Conservation (phyloP, 2,888 invertebrate genomes). For the Nymphalis polychloros region DNA sequence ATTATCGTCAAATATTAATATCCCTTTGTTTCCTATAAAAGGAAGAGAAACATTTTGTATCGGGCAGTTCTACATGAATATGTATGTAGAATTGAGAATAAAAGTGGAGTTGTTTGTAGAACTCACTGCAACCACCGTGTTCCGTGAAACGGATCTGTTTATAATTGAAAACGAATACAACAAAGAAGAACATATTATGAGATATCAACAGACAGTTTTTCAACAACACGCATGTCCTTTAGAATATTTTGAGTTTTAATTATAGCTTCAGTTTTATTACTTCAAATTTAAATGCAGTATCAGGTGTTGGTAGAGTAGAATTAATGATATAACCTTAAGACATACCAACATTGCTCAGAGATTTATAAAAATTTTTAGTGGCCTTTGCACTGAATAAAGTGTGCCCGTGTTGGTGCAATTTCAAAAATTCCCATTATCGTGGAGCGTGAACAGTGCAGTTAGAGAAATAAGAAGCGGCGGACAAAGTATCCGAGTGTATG, state of each 20-base stretch:
- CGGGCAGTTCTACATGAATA: constrained; percentile 12
- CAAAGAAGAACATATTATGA: neutral
- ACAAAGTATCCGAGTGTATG: constrained; percentile 54
- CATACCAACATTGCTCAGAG: constrained; percentile 53
- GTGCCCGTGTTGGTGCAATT: constrained; percentile 78
- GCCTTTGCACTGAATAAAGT: constrained; percentile 55
- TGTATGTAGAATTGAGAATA: constrained; percentile 18
- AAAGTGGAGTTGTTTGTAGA: constrained; percentile 28
- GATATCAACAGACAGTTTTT: neutral
- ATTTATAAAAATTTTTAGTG: constrained; percentile 55
- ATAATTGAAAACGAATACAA: constrained; percentile 19
- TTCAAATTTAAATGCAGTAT: too few relatives aligned
- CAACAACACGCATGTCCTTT: too few relatives aligned
- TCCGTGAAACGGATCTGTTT: neutral
- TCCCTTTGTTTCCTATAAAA: constrained; percentile 35
- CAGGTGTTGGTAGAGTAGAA: neutral
- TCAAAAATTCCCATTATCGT: constrained; percentile 78
- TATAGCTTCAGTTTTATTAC: too few relatives aligned
- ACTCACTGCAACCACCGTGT: constrained; percentile 23
- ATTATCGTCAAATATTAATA: constrained; percentile 18
- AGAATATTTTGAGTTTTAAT: too few relatives aligned
- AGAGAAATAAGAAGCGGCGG: constrained; percentile 71
- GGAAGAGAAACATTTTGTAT: constrained; percentile 20
- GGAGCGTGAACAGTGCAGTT: constrained; percentile 70
- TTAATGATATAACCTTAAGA: constrained; percentile 39